Base-by-base conservation (phyloP, 1,140 invertebrate species). In the Brachionus angularis region DNA sequence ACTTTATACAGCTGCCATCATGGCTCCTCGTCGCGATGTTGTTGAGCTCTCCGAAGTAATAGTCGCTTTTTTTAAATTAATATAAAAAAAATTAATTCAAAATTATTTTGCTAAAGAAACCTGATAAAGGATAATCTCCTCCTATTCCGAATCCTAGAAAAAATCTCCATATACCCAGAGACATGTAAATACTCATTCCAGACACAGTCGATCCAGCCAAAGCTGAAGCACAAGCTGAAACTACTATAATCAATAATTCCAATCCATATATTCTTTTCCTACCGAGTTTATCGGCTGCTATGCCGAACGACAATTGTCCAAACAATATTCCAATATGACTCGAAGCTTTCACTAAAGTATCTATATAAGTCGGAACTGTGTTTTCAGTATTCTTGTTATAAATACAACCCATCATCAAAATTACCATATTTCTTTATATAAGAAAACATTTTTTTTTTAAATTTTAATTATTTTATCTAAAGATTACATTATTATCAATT, bases 111-210 rank as follows among this genome's bases (percentile, higher is more conserved):
- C 39, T 10, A 10, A 10, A 10, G 39, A 42, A 10, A 42, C 39
- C 39, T 34, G 67, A 70, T n/a, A 70, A n/a, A 29, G 67, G 67
- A 31, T 70, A 70, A 52, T 70, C 67, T 12, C 67, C 67, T n/a
- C 67, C 67, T n/a, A 70, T 70, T 50, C 67, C 67, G 34, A 70
- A 16, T 14, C 67, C 67, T 5, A 70, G 29, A 29, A 70, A 25
- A 50, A 70, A 36, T 5, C 67, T 27, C 67, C 67, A 70, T 5
- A 70, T 5, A 12, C 18, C 21, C 14, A 70, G 25, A n/a, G 31
- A 27, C 8, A n/a, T 33, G 52, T 52, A 50, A 7, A 50, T 31
- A 50, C 46, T 33, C 46, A 70, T 50, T 10, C 67, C 67, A n/a
- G 50, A 36, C 10, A 23, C 50, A 18, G 50, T 36, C 12, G 47